phyloP scores from a whole-genome alignment of 2,888 invertebrate species.

The Euzophera pinguis region DNA sequence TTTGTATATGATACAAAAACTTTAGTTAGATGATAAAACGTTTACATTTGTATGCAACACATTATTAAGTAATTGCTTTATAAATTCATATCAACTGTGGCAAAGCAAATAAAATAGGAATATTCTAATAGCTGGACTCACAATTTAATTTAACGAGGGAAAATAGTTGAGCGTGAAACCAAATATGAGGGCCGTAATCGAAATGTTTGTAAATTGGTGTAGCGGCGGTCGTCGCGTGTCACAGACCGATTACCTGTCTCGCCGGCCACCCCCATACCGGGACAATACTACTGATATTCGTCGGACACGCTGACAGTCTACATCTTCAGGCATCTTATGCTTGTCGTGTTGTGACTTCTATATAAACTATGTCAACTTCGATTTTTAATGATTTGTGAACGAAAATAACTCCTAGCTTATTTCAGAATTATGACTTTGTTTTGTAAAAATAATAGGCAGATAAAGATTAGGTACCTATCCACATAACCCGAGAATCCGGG shows the following conservation, averaged over 20 bases:
- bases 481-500: too few species aligned
- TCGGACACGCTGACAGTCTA: conserved; percentile 3
- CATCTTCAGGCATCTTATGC: not conserved
- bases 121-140: conserved; percentile 27
- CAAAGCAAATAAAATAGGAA: conserved; percentile 21
- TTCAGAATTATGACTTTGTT: too few species aligned
- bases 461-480: too few species aligned
- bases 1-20: not conserved
- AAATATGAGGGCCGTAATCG: conserved; percentile 69
- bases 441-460: too few species aligned
- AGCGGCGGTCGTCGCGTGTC: conserved; percentile 55
- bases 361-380: too few species aligned
- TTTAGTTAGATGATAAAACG: not conserved
- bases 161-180: conserved; percentile 55
- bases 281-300: conserved; percentile 15
- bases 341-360: not conserved
- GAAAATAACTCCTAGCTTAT: not conserved
- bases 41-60: not conserved
- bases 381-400: not conserved
- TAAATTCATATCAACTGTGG: conserved; percentile 9
- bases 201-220: conserved; percentile 72
- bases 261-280: conserved; percentile 19
- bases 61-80: not conserved
- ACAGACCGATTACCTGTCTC: conserved; percentile 52
- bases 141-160: conserved; percentile 49